phyloP scores from a whole-genome alignment of 2,888 invertebrate species.

The Tenthredo amoena region DNA sequence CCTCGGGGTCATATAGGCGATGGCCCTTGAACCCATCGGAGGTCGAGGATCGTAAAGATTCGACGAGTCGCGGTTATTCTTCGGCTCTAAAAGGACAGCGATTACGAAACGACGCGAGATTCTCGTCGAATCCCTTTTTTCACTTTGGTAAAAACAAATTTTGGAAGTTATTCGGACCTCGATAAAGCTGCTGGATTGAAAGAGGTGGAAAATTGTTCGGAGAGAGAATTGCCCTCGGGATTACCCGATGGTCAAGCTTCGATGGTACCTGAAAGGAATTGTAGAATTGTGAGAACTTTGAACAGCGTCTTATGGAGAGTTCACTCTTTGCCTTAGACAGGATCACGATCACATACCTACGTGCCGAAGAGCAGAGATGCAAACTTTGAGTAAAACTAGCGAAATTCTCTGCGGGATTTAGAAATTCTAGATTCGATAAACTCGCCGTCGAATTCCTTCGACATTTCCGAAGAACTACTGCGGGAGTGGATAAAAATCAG shows the following conservation, averaged over 20 bases:
- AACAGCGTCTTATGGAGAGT: background rate
- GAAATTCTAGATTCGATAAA: background rate
- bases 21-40: background rate
- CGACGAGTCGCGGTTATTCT: background rate
- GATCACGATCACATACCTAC: background rate
- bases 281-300: background rate
- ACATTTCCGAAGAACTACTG: background rate
- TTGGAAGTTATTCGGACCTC: background rate
- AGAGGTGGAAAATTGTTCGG: background rate
- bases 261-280: background rate
- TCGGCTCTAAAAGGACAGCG: background rate
- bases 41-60: background rate
- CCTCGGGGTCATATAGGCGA: background rate
- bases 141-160: background rate
- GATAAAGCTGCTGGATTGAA: background rate
- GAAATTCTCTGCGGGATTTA: background rate
- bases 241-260: background rate
- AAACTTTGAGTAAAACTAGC: constrained; percentile 1
- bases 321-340: background rate
- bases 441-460: background rate
- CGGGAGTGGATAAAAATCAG: constrained; percentile 28
- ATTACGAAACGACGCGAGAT: background rate
- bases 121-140: background rate
- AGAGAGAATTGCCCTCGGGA: constrained; percentile 21
- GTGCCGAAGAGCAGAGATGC: background rate